Evolutionary conservation across 1,140 invertebrate genomes (phyloP), one percentile per base, ranked within the genome.

Genomic region (Hermatobates lingyangjiaoensis): DNA sequence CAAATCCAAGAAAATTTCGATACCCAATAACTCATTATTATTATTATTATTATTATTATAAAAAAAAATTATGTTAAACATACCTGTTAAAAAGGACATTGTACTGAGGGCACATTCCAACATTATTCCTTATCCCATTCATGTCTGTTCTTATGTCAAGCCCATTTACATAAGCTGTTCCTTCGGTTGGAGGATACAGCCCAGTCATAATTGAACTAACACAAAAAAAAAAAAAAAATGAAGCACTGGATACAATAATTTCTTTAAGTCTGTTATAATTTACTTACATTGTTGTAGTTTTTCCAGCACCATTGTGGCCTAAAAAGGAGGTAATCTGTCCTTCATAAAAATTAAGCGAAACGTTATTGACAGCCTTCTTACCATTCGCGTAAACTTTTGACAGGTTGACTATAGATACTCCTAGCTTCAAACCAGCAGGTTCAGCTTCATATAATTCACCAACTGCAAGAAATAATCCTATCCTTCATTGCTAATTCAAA

Each of bases 21-120:
- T n/a, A n/a, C n/a, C n/a, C n/a, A n/a, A n/a, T n/a, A 45, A 10
- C 7, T 7, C n/a, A 34, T 10, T 34, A 34, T 34, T 34, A 34
- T 34, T 34, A 12, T 34, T 34, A 12, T 34, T n/a, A 34, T 34
- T 34, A 12, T 34, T 10, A n/a, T 12, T 34, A 15, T 30, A 18
- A 27, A n/a, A 28, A 23, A 42, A 28, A 26, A 4, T 30, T 15
- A 25, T 26, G n/a, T n/a, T n/a, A n/a, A n/a, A 50, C 52, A 42
- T 52, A 56, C 57, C 86, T 81, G 51, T 89, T 81, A 64, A 96
- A 95, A 0, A 97, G 71, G 55, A 96, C 83, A 66, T 97, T 90
- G 63, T 95, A 88, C 66, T 98, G 94, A 7, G 92, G 93, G 67
- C 94, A 98, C 38, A 86, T 65, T 4, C 84, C 83, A 2, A 87